phyloP scores from a whole-genome alignment of 2,888 invertebrate species.

The Exephanes ischioxanthus region DNA sequence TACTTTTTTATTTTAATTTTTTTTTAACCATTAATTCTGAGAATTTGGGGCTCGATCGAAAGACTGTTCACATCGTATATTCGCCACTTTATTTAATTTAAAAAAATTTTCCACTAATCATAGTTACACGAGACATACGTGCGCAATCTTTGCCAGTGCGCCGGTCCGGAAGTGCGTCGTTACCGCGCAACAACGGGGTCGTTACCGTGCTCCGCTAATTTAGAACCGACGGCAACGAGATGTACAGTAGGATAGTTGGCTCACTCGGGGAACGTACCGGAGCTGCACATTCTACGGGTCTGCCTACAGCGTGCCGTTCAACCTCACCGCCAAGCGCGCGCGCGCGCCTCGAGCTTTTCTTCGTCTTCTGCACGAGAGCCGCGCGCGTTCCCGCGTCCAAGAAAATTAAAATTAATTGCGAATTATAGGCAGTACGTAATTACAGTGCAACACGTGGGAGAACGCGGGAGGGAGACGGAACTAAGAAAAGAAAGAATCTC shows the following conservation, averaged over 20 bases:
- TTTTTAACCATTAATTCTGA: not conserved
- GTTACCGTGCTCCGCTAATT: constrained; percentile 65
- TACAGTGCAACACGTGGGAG: constrained; percentile 69
- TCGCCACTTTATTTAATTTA: constrained; percentile 3
- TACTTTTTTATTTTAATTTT: not conserved
- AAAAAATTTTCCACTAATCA: not conserved
- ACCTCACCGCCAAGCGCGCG: constrained; percentile 33
- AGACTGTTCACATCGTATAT: not conserved
- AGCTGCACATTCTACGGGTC: not conserved
- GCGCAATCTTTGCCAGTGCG: constrained; percentile 41
- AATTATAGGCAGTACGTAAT: constrained; percentile 71
- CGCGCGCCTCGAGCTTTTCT: constrained; percentile 51
- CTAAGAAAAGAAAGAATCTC: constrained; percentile 17
- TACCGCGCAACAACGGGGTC: constrained; percentile 64
- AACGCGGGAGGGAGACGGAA: constrained; percentile 52
- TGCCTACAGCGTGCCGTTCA: constrained; percentile 16
- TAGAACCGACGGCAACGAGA: constrained; percentile 54
- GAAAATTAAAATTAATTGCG: constrained; percentile 72
- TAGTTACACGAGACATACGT: constrained; percentile 10
- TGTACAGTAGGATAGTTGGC: constrained; percentile 35
- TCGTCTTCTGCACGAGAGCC: constrained; percentile 14
- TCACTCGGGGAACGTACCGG: constrained; percentile 41
- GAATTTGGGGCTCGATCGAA: not conserved
- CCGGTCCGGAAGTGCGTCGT: constrained; percentile 63
- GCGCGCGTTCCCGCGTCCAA: constrained; percentile 54